Evolutionary conservation across 2,113 vertebrate species (phyloP).

Genomic region (Ascaphus truei): DNA sequence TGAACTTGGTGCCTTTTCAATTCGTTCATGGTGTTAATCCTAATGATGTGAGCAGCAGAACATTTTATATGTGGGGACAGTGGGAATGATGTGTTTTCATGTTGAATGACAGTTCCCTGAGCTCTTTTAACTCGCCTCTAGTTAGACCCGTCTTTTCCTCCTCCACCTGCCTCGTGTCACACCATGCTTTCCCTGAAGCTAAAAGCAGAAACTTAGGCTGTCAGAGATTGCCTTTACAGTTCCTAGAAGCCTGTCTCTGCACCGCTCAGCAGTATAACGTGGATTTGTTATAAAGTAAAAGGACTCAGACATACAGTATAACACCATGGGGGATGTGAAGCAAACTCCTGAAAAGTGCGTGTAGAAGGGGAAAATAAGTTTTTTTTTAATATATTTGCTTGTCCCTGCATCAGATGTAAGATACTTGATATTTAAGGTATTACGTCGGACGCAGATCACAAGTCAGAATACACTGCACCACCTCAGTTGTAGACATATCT

Average conservation of each 20-base stretch:
- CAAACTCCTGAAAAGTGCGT: background rate
- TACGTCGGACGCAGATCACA: no score
- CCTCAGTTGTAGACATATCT: no score
- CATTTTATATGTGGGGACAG: background rate
- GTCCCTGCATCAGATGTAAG: no score
- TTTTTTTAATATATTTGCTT: no score
- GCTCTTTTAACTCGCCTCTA: slow-evolving; percentile 15
- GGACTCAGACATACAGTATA: background rate
- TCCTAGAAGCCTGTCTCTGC: slow-evolving; percentile 5
- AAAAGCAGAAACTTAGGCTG: slow-evolving; percentile 14
- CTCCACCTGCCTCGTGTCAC: background rate
- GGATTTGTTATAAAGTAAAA: background rate
- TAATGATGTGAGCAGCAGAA: background rate
- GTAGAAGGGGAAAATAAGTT: background rate
- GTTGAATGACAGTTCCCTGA: slow-evolving; percentile 18
- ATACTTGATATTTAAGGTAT: no score
- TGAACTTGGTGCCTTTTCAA: no score
- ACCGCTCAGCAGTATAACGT: background rate
- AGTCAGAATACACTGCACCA: no score
- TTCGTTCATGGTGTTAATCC: background rate
- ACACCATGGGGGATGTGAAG: background rate
- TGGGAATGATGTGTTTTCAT: background rate
- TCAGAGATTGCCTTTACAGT: background rate
- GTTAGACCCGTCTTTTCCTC: background rate
- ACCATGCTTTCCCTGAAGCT: slow-evolving; percentile 6